Conservation (phyloP, 2,113 vertebrate species). For the Cercocebus atys region DNA sequence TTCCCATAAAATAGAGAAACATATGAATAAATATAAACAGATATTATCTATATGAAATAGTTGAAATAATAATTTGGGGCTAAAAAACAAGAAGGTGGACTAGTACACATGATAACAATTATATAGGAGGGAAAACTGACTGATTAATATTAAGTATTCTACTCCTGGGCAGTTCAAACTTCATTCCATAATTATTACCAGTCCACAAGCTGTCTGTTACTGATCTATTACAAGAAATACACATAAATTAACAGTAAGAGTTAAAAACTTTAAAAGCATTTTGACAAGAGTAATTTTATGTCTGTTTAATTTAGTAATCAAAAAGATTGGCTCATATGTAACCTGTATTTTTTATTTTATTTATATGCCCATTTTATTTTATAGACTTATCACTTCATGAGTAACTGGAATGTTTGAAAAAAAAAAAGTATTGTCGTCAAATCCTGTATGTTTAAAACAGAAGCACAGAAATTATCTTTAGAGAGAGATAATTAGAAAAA, state of each 20-base stretch:
- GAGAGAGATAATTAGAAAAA: background rate
- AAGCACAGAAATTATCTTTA: background rate
- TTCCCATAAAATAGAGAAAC: background rate
- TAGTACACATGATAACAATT: background rate
- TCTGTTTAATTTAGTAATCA: background rate
- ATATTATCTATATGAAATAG: background rate
- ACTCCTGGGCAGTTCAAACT: background rate
- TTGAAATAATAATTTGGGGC: background rate
- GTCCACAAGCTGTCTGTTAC: background rate
- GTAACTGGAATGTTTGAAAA: background rate
- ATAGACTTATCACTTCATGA: background rate
- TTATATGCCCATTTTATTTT: background rate
- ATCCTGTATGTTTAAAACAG: background rate
- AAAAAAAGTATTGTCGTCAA: background rate
- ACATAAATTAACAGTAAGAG: background rate
- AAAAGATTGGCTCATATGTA: background rate
- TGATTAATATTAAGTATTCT: background rate
- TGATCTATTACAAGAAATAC: background rate
- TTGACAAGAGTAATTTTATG: background rate
- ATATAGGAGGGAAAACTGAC: background rate
- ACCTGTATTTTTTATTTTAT: background rate
- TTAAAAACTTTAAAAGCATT: background rate
- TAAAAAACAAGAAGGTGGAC: background rate
- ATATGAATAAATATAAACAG: background rate
- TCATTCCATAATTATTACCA: background rate